Conservation (phyloP, 2,113 vertebrate genomes). For the Corynorhinus townsendii region DNA sequence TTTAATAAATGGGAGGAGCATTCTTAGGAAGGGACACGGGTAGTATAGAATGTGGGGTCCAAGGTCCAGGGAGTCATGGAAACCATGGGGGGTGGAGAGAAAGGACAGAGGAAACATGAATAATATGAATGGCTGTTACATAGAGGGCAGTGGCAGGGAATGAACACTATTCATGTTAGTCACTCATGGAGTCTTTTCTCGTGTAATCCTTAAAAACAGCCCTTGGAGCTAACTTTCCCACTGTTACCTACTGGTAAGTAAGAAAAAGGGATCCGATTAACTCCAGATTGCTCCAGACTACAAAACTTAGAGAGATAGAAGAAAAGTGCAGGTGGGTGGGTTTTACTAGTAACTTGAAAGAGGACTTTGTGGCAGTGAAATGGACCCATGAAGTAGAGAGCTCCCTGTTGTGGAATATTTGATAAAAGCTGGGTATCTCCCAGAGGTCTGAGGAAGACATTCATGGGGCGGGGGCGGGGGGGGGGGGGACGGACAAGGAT, state of each 20-base stretch:
- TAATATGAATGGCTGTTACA: not conserved
- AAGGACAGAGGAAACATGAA: not conserved
- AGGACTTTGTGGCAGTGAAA: not conserved
- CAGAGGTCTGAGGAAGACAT: not conserved
- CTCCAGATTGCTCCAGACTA: not conserved
- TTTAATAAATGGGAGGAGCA: not conserved
- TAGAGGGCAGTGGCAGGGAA: not conserved
- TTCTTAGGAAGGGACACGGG: not conserved
- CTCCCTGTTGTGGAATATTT: not conserved
- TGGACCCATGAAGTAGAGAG: not conserved
- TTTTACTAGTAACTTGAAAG: not conserved
- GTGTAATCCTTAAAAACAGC: not conserved
- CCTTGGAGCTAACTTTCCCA: not conserved
- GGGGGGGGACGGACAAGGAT: not conserved
- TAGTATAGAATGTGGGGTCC: not conserved
- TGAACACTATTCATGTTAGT: fast-evolving
- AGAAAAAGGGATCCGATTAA: not conserved
- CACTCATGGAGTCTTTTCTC: not conserved
- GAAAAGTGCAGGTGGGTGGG: not conserved
- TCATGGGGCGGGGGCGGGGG: not conserved
- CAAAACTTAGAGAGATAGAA: not conserved
- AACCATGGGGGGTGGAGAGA: not conserved
- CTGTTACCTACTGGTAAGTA: not conserved
- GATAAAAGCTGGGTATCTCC: not conserved
- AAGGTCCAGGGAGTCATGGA: not conserved